Percentiles rank a stretch among this genome's conserved stretches.
Conservation (phyloP, 2,888 invertebrate species). For the Chamaedrilus cognettii region DNA sequence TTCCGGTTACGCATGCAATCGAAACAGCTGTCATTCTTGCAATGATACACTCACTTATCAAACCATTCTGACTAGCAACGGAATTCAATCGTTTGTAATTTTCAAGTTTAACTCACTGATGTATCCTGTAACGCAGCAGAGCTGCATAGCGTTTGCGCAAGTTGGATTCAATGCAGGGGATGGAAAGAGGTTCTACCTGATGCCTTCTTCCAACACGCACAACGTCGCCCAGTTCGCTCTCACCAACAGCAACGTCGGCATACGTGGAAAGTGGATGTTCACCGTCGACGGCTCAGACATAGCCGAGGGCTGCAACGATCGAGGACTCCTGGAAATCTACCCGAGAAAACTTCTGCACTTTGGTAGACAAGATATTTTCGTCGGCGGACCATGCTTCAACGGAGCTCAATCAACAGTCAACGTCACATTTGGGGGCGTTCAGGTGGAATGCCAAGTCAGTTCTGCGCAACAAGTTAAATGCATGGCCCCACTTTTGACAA, state of each 20-base stretch:
- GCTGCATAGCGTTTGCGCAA: constrained; percentile 6
- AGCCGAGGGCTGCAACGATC: constrained; percentile 8
- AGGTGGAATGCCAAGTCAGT: neutral
- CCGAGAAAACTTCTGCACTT: constrained; percentile 8
- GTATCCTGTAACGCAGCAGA: neutral
- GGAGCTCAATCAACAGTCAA: neutral
- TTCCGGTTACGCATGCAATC: constrained; percentile 8
- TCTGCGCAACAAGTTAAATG: neutral
- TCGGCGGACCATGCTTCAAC: constrained; percentile 20
- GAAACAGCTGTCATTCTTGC: neutral
- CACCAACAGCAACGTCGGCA: constrained; percentile 13
- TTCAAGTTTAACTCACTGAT: constrained; percentile 15
- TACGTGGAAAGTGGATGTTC: constrained; percentile 24
- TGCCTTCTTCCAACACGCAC: constrained; percentile 11
- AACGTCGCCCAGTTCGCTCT: constrained; percentile 1
- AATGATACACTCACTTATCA: constrained; percentile 16
- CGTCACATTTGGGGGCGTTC: neutral
- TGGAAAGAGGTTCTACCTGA: constrained; percentile 10
- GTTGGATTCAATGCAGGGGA: constrained; percentile 25
- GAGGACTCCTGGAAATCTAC: constrained; percentile 8
- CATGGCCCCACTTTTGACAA: neutral
- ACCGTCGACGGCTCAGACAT: constrained; percentile 14
- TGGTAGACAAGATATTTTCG: constrained; percentile 7
- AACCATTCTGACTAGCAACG: constrained; percentile 22
- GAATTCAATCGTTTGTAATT: constrained; percentile 20